Evolutionary conservation across 2,888 invertebrate genomes (phyloP).

Genomic region (Protophormia terraenovae): DNA sequence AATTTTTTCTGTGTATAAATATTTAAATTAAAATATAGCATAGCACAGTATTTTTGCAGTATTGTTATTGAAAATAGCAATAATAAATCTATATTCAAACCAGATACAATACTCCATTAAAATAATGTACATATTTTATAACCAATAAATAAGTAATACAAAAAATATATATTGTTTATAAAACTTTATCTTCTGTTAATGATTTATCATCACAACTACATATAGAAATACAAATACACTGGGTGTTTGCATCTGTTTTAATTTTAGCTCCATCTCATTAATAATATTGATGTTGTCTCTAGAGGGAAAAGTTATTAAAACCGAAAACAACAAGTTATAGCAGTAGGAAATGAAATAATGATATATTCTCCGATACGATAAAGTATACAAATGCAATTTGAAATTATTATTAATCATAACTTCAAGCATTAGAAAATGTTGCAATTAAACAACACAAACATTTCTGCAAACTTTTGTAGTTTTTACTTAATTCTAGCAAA

Average conservation of each 20-base stretch:
- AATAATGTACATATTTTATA: too few species aligned
- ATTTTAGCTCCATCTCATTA: constrained; percentile 31
- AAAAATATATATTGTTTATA: neutral
- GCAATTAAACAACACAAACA: neutral
- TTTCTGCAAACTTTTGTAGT: neutral
- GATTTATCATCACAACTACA: constrained; percentile 11
- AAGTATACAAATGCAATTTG: constrained; percentile 1
- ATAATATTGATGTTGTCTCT: constrained; percentile 44
- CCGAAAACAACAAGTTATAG: neutral
- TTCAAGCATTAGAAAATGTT: constrained; percentile 16
- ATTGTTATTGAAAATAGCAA: too few species aligned
- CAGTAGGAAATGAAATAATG: neutral
- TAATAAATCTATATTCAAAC: too few species aligned
- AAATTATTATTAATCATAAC: constrained; percentile 57
- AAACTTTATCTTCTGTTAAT: constrained; percentile 1
- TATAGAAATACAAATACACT: constrained; percentile 6
- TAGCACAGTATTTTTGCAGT: too few species aligned
- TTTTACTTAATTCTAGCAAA: neutral
- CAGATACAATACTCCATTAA: too few species aligned
- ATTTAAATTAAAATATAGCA: too few species aligned
- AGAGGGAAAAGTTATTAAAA: constrained; percentile 39
- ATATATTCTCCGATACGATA: neutral
- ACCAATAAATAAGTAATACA: too few species aligned
- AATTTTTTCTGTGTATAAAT: too few species aligned
- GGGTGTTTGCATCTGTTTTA: neutral